Base-by-base conservation (phyloP, 2,888 invertebrate species). In the Drosophila longiperda region DNA sequence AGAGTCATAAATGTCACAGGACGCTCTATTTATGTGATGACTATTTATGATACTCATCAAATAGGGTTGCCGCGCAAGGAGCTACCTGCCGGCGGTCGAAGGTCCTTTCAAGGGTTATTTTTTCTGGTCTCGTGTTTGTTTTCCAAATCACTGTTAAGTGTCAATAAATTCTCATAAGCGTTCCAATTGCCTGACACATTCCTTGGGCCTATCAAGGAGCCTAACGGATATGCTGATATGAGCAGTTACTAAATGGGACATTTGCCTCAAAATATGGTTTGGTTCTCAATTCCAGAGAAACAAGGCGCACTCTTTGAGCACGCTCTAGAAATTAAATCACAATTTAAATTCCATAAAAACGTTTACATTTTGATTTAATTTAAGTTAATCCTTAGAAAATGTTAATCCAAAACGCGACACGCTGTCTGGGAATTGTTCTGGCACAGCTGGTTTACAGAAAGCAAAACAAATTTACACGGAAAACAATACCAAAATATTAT, bases 1-100 rank as follows among this genome's bases (percentile, higher is more conserved):
- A 69, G 90, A 90, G 82, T 91, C 90, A 90, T 90, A 90, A 91
- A 91, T 90, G 90, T 91, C 90, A 91, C 73, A 58, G 57, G 64
- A 42, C 73, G 63, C 77, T 82, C 80, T 91, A 90, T 90, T 90
- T 90, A 90, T 90, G 90, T 69, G 90, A 90, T 90, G 91, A 91
- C 90, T 73, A 69, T 82, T 91, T 88, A 83, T 91, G 90, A 90
- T 90, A 91, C 87, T 49, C 75, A 76, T 78, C 76, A 75, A 64
- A 62, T 32, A 45, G 64, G 15, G 54, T 62, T 58, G 57, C 52
- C 32, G 57, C 38, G 34, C 5, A 11, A 29, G 48, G 20, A 17
- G 52, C 74, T 83, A 76, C 79, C 76, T 75, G 71, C 40, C 50
- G 55, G 40, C 23, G 40, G 34, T 33, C 15, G 17, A 23, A 40